A percentile compares a stretch with the other conserved stretches of the same genome.
phyloP scores from a whole-genome alignment of 1,140 invertebrate genomes.

The Orius insidiosus region DNA sequence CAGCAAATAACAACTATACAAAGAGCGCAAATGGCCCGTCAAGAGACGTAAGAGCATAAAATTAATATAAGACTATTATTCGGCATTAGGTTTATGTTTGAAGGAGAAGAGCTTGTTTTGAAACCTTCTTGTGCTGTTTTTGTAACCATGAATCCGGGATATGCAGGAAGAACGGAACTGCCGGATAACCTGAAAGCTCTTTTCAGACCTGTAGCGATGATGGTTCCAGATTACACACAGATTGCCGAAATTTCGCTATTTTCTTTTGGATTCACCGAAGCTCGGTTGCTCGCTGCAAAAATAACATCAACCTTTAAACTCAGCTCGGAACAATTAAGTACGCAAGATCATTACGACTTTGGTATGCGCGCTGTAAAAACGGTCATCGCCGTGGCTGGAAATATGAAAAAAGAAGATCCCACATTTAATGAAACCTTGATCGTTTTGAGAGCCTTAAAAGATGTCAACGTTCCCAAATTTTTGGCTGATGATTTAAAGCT shows the following conservation, averaged over 20 bases:
- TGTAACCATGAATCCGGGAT: constrained; percentile 61
- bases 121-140: constrained; percentile 48
- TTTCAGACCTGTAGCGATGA: constrained; percentile 58
- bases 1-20: constrained; percentile 46
- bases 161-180: constrained; percentile 51
- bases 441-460: constrained; percentile 40
- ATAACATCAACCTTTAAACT: constrained; percentile 53
- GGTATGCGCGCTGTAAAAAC: constrained; percentile 42
- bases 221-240: constrained; percentile 53
- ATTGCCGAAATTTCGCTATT: constrained; percentile 56
- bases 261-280: constrained; percentile 48
- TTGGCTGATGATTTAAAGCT: constrained; percentile 46
- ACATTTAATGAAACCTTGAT: constrained; percentile 38
- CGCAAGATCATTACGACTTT: constrained; percentile 38
- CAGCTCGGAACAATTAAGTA: constrained; percentile 51
- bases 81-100: constrained; percentile 40
- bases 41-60: constrained; percentile 23
- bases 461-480: constrained; percentile 60
- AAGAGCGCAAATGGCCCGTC: constrained; percentile 30
- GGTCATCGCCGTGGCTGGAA: constrained; percentile 49
- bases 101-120: constrained; percentile 39
- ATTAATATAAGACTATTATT: neutral
- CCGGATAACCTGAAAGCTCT: constrained; percentile 57
- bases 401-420: constrained; percentile 44
- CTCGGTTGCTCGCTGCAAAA: constrained; percentile 44